Evolutionary conservation across 2,888 invertebrate species (phyloP).

Genomic region (Cantharis rustica): DNA sequence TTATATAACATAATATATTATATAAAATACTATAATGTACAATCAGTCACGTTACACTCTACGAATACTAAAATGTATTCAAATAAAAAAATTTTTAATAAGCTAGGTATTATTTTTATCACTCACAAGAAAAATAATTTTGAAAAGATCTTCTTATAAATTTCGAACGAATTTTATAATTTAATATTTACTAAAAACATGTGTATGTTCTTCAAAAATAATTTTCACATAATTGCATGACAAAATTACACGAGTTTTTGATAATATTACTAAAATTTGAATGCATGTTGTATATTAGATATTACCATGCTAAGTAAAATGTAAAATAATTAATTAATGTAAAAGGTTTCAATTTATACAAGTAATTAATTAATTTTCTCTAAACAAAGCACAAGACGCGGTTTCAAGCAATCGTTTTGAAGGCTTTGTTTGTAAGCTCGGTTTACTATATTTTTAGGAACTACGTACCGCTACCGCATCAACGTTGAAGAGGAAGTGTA

Average conservation of each 20-base stretch:
- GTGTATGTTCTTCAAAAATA: neutral
- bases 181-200: neutral
- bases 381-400: neutral
- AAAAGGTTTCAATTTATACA: neutral
- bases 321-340: conserved; percentile 2
- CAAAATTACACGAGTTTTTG: neutral
- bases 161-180: neutral
- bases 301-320: neutral
- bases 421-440: neutral
- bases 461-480: neutral
- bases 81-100: neutral
- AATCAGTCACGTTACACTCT: neutral
- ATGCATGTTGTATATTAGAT: neutral
- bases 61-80: neutral
- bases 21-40: too few species aligned
- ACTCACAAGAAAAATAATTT: neutral
- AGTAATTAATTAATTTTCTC: neutral
- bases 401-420: neutral
- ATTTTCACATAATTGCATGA: neutral
- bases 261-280: neutral
- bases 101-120: too few species aligned
- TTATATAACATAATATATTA: too few species aligned
- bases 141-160: neutral
- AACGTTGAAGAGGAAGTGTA: neutral
- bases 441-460: neutral